Evolutionary conservation across 2,888 invertebrate species (phyloP).

Genomic region (Drosophila sordidula): DNA sequence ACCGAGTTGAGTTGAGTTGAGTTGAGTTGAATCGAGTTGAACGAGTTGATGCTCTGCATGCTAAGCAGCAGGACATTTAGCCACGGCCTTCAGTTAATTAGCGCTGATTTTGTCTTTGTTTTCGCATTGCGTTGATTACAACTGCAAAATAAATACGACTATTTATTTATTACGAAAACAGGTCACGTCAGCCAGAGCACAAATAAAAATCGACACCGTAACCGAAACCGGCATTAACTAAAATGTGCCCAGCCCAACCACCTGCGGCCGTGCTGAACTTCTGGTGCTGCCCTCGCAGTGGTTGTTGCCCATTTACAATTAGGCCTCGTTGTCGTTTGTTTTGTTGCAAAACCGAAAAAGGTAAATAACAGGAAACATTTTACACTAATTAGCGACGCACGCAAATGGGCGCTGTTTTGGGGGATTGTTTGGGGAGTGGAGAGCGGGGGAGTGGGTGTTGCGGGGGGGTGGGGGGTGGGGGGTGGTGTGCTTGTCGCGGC

Average conservation of each 20-base stretch:
- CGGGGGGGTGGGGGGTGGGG: neutral
- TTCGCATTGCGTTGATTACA: conserved; percentile 53
- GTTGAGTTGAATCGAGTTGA: conserved; percentile 33
- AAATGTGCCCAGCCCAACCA: conserved; percentile 2
- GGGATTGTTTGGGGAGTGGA: neutral
- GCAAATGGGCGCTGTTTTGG: conserved; percentile 64
- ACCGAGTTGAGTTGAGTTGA: conserved; percentile 35
- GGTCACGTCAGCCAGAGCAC: conserved; percentile 65
- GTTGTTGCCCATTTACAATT: conserved; percentile 63
- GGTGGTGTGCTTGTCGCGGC: conserved; percentile 20
- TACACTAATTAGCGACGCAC: conserved; percentile 80
- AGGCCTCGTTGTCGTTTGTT: conserved; percentile 55
- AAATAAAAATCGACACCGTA: conserved; percentile 77
- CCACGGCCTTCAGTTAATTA: conserved; percentile 62
- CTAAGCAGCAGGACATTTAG: conserved; percentile 46
- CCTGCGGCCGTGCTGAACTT: neutral
- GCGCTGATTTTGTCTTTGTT: conserved; percentile 66
- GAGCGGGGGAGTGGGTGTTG: neutral
- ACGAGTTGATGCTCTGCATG: conserved; percentile 53
- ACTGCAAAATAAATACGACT: conserved; percentile 69
- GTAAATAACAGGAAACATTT: conserved; percentile 81
- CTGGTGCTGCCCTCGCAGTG: conserved; percentile 11
- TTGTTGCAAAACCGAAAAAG: conserved; percentile 73
- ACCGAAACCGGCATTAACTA: conserved; percentile 56
- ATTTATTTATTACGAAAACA: conserved; percentile 72